A percentile compares a stretch with the other conserved stretches of the same genome.
phyloP scores from a whole-genome alignment of 2,113 vertebrate species.

The Toxotes chatareus region DNA sequence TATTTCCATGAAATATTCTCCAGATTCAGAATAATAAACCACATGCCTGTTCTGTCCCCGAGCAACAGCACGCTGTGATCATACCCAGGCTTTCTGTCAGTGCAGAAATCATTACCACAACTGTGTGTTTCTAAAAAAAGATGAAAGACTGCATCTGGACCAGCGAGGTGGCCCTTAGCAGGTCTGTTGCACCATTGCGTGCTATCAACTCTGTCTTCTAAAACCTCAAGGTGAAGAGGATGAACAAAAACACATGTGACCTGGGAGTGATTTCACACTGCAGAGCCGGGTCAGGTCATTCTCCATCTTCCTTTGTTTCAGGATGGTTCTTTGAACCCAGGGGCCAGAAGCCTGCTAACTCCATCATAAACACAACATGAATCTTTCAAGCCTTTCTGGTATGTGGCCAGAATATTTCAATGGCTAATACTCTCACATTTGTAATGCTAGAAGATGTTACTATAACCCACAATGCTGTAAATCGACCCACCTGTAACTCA shows the following conservation, averaged over 20 bases:
- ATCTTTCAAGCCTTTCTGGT: slow-evolving; percentile 69
- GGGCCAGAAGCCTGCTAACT: slow-evolving; percentile 66
- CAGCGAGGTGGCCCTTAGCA: slow-evolving; percentile 67
- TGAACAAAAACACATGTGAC: slow-evolving; percentile 83
- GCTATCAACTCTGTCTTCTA: slow-evolving; percentile 73
- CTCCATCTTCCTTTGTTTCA: slow-evolving; percentile 70
- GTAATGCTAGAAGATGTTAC: slow-evolving; percentile 47
- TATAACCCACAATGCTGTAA: slow-evolving; percentile 33
- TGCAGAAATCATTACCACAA: slow-evolving; percentile 74
- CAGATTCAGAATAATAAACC: slow-evolving; percentile 72
- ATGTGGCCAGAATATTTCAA: slow-evolving; percentile 60
- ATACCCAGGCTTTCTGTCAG: slow-evolving; percentile 70
- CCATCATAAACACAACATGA: slow-evolving; percentile 77
- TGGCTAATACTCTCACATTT: slow-evolving; percentile 40
- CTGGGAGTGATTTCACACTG: slow-evolving; percentile 79
- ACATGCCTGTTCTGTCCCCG: slow-evolving; percentile 59
- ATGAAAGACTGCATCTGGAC: slow-evolving; percentile 77
- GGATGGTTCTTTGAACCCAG: slow-evolving; percentile 70
- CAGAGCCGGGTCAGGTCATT: slow-evolving; percentile 70
- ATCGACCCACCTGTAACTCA: slow-evolving; percentile 19
- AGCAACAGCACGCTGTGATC: slow-evolving; percentile 69
- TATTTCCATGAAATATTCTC: slow-evolving; percentile 77
- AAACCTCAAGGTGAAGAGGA: slow-evolving; percentile 76
- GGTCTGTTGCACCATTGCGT: slow-evolving; percentile 61
- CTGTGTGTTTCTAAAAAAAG: slow-evolving; percentile 69